A percentile compares a stretch with the other conserved stretches of the same genome.
phyloP scores from a whole-genome alignment of 2,797 vertebrate species.

The Pseudochirops corinnae region DNA sequence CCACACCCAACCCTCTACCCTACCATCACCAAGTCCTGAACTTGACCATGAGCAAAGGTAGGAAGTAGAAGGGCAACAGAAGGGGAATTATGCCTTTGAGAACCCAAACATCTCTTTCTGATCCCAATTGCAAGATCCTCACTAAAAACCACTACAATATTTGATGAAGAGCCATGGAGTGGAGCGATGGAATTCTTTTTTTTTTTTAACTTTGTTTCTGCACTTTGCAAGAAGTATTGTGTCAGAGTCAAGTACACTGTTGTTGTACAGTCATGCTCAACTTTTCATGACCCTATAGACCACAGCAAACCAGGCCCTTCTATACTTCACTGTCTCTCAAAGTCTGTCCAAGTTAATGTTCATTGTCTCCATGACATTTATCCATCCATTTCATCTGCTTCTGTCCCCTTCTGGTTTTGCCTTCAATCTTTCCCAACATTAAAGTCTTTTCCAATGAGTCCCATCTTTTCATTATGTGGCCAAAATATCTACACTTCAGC shows the following conservation, averaged over 20 bases:
- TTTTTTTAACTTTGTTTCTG: background rate
- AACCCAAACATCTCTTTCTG: background rate
- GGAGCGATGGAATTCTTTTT: background rate
- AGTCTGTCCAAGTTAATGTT: background rate
- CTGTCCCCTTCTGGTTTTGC: background rate
- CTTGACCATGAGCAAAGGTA: background rate
- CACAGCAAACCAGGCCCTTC: background rate
- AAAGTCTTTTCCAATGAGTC: background rate
- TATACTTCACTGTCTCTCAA: background rate
- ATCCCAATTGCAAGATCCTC: background rate
- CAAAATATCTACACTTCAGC: background rate
- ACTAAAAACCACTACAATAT: background rate
- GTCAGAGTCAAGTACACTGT: background rate
- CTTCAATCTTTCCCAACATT: background rate
- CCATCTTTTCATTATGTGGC: background rate
- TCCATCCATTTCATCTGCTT: background rate
- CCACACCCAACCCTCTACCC: background rate
- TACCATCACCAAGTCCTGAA: background rate
- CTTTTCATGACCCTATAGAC: background rate
- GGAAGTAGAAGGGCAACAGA: background rate
- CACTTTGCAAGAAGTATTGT: slow-evolving; percentile 6
- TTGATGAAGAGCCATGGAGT: background rate
- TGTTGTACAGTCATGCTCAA: background rate
- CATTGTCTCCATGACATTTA: background rate
- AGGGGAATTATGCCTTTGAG: background rate